Conservation (phyloP, 2,888 invertebrate species). For the Nephrotoma appendiculata region DNA sequence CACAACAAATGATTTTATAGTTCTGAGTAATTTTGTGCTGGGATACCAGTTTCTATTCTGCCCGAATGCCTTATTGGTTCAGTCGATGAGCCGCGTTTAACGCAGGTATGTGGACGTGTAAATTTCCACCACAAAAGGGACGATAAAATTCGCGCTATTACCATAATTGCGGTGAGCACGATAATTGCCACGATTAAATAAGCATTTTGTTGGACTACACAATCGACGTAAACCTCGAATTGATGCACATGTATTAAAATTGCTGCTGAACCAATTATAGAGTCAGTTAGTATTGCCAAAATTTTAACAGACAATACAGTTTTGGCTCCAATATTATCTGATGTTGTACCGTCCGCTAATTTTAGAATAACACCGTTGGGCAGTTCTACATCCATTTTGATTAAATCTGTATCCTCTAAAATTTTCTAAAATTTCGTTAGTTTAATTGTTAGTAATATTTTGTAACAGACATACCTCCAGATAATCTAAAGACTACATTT, state of each 20-base stretch:
- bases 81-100: background rate
- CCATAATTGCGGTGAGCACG: background rate
- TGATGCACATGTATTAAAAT: too few species aligned
- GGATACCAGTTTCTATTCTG: too few species aligned
- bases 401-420: slow-evolving; percentile 4
- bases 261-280: too few species aligned
- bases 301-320: too few species aligned
- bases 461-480: too few species aligned
- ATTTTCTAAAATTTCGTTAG: slow-evolving; percentile 5
- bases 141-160: background rate
- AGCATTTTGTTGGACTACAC: background rate
- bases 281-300: too few species aligned
- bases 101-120: background rate
- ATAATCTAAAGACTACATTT: too few species aligned
- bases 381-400: slow-evolving; percentile 5
- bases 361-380: too few species aligned
- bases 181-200: background rate
- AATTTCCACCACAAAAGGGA: background rate
- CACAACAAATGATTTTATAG: too few species aligned
- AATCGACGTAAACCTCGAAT: background rate
- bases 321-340: too few species aligned
- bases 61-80: background rate
- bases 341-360: slow-evolving; percentile 10
- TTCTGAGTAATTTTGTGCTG: too few species aligned
- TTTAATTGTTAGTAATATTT: slow-evolving; percentile 9